phyloP scores from a whole-genome alignment of 1,140 invertebrate species.

The Tenebrio molitor region DNA sequence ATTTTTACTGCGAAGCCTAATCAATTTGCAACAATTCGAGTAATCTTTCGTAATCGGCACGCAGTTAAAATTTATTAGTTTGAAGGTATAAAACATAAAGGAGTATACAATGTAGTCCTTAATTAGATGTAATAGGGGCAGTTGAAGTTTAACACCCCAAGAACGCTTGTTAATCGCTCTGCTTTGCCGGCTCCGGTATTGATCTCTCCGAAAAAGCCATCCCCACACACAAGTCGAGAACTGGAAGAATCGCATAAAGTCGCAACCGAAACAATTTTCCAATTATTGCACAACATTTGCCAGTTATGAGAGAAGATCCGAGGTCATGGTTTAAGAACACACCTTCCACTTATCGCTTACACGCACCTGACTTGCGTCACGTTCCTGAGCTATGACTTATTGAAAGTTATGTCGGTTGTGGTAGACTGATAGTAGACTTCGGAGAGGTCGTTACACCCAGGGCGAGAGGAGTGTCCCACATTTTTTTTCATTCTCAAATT shows the following conservation, averaged over 20 bases:
- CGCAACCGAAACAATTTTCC: background rate
- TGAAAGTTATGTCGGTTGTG: conserved; percentile 2
- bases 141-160: conserved; percentile 15
- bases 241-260: conserved; percentile 5
- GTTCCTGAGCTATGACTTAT: conserved; percentile 25
- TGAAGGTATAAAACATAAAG: too few species aligned
- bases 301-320: background rate
- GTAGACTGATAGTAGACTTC: conserved; percentile 24
- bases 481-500: conserved; percentile 12
- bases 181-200: conserved; percentile 8
- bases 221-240: conserved; percentile 1
- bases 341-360: conserved; percentile 22
- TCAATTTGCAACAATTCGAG: too few species aligned
- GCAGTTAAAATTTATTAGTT: too few species aligned
- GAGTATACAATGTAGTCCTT: too few species aligned
- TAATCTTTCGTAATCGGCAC: too few species aligned
- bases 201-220: conserved; percentile 23
- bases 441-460: conserved; percentile 11
- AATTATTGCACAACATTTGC: conserved; percentile 5
- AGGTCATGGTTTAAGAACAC: conserved; percentile 32
- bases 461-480: conserved; percentile 7
- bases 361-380: conserved; percentile 26
- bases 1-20: background rate
- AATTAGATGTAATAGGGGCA: conserved; percentile 3
- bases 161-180: conserved; percentile 1